Evolutionary conservation across 1,140 invertebrate species (phyloP), one percentile per base, ranked within the genome.

Genomic region (Drosophila arawakana): DNA sequence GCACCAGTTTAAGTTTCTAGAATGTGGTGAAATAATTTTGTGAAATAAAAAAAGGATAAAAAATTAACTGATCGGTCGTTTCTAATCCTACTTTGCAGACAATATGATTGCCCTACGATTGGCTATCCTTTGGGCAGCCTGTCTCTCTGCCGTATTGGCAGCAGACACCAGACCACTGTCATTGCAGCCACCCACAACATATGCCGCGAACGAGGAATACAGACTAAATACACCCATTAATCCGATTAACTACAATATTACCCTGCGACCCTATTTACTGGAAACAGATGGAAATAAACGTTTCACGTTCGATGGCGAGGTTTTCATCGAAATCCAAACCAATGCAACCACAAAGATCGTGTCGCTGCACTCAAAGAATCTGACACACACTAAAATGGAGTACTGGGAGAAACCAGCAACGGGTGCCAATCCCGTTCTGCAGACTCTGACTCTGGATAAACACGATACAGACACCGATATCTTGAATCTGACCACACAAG

Each of bases 231-330:
- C 46, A 2, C 9, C 49, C 21, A 81, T 91, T 13, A 46, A n/a
- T 8, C 96, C 96, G 3, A 91, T 92, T 5, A 93, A 95, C 65
- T 97, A 97, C 80, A 93, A 93, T 6, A 88, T 97, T 3, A 92
- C 93, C 2, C 92, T 97, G 8, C 92, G 93, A 2, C 94, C 95
- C 5, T 93, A 94, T 85, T 93, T 95, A 37, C 50, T 80, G 54
- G 93, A 94, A 34, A 93, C 81, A 11, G 92, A 92, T 57, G 92
- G 94, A 61, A 79, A 78, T 3, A 93, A 92, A 52, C 93, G 93
- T 35, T 95, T 95, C 75, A 94, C 92, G 1, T 96, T 96, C 78
- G 84, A 93, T 35, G 95, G 96, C 43, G 92, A 93, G 80, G 94
- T 95, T 0, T 90, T 77, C 30, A 96, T 96, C 54, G 90, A 81